These are phyloP conservation scores for Galbula dea DNA, from an alignment of 2,113 vertebrate species.

Conservation along the genomic window DNA sequence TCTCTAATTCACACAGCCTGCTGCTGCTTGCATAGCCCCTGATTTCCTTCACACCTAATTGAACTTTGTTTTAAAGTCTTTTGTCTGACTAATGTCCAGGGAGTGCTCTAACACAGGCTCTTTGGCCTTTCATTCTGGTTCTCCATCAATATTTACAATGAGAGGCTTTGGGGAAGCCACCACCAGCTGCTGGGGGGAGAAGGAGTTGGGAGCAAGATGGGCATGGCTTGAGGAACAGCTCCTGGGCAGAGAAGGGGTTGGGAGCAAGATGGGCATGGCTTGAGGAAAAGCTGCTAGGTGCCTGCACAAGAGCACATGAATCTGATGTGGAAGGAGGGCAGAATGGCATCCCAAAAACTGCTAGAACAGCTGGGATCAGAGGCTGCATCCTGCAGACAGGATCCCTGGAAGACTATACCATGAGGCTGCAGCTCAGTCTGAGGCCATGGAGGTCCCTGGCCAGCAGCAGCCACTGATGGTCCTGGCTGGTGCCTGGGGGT, in stretches of 20 bases:
- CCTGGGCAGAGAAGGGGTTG: rapidly evolving
- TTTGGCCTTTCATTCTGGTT: background rate
- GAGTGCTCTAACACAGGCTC: background rate
- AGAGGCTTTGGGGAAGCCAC: background rate
- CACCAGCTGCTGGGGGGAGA: rapidly evolving
- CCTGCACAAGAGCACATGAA: too few relatives aligned
- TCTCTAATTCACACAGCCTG: background rate
- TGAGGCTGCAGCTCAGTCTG: rapidly evolving
- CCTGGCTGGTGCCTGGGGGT: rapidly evolving
- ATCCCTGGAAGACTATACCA: too few relatives aligned
- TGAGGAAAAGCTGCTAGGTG: rapidly evolving
- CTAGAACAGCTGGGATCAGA: rapidly evolving
- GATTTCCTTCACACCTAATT: constrained; percentile 46
- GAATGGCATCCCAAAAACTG: too few relatives aligned
- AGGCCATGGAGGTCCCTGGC: too few relatives aligned
- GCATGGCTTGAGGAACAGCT: rapidly evolving
- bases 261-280: rapidly evolving
- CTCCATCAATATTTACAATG: background rate
- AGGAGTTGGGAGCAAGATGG: background rate
- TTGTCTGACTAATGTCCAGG: constrained; percentile 8
- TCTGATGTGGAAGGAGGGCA: background rate
- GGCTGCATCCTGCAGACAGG: background rate
- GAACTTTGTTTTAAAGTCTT: constrained; percentile 44
- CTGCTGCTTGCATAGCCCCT: background rate
- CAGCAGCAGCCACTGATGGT: background rate